Conservation (phyloP, 2,797 vertebrate species). For the Stomatorhinus walkeri region DNA sequence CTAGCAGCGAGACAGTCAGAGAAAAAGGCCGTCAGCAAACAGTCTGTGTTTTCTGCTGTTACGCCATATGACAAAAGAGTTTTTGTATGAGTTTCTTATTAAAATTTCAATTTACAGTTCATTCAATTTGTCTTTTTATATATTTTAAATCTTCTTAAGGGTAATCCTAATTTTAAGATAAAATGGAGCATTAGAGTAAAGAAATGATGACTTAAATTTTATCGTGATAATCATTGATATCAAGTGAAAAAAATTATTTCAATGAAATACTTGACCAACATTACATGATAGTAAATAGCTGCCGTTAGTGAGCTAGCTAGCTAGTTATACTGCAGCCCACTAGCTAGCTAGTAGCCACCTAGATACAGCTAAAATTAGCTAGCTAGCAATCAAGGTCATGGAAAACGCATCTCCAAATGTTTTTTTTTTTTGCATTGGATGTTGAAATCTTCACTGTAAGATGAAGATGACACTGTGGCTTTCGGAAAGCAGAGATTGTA, state of each 20-base stretch:
- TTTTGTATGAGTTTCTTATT: neutral
- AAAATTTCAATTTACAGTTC: neutral
- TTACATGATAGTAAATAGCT: neutral
- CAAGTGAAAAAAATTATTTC: neutral
- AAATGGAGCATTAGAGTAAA: neutral
- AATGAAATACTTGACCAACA: neutral
- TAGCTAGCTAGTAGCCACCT: neutral
- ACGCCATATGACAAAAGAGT: neutral
- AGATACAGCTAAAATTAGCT: neutral
- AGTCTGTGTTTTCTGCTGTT: neutral
- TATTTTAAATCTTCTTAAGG: neutral
- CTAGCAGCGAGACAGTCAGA: neutral
- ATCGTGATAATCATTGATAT: neutral
- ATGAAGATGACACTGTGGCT: neutral
- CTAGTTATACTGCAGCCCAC: neutral
- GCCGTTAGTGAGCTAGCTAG: neutral
- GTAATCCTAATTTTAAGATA: neutral
- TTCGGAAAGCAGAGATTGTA: neutral
- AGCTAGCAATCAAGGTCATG: neutral
- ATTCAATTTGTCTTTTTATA: neutral
- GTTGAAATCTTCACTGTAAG: neutral
- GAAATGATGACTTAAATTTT: neutral
- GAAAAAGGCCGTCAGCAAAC: neutral
- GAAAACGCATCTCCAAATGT: neutral
- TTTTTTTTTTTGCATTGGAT: neutral